A percentile compares a stretch with the other conserved stretches of the same genome.
Evolutionary conservation across 2,797 vertebrate genomes (phyloP).

Genomic region (Gastrophryne carolinensis): DNA sequence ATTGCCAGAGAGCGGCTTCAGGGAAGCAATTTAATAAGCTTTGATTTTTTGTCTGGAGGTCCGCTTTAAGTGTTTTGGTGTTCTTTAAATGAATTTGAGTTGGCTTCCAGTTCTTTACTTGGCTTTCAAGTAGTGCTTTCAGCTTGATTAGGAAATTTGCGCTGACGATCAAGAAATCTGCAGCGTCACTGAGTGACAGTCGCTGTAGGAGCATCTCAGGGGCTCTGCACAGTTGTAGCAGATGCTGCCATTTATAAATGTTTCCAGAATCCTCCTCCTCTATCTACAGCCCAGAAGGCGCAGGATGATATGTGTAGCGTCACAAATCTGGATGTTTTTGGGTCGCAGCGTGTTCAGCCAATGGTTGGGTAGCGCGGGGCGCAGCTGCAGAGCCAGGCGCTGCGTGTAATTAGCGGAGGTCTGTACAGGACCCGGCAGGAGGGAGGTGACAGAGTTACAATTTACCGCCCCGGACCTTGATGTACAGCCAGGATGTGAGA

Average conservation of each 20-base stretch:
- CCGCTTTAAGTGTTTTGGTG: too few species aligned
- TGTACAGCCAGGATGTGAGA: constrained; percentile 20
- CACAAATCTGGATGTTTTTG: neutral
- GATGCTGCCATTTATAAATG: constrained; percentile 24
- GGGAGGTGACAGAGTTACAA: neutral
- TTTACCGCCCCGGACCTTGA: constrained; percentile 26
- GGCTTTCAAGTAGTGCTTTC: neutral
- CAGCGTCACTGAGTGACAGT: neutral
- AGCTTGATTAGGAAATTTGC: neutral
- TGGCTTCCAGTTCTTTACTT: too few species aligned
- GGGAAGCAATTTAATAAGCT: too few species aligned
- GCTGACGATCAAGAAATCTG: neutral
- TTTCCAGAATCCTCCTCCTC: neutral
- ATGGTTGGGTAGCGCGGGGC: neutral
- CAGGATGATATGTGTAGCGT: neutral
- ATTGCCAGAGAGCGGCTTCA: too few species aligned
- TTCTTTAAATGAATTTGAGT: too few species aligned
- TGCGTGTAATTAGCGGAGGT: constrained; percentile 14
- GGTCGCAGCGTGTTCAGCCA: neutral
- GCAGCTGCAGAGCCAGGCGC: neutral
- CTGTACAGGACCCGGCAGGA: neutral
- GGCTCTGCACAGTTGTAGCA: neutral
- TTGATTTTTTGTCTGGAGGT: too few species aligned
- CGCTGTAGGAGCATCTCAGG: neutral
- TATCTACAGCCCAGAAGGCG: neutral